Conservation (phyloP, 2,113 vertebrate genomes). For the Zeus faber region DNA sequence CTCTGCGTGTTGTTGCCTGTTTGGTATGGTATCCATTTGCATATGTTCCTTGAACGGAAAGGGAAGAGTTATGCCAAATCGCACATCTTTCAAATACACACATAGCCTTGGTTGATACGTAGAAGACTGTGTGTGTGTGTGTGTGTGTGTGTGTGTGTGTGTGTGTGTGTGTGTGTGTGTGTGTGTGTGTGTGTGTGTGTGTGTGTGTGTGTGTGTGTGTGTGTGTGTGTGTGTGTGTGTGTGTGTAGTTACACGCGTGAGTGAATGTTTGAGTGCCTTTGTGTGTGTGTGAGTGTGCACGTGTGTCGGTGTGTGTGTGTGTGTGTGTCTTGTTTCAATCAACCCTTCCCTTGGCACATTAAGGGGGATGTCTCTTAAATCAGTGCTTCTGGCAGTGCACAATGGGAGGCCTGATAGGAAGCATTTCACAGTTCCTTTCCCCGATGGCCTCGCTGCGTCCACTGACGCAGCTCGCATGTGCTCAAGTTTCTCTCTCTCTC, state of each 20-base stretch:
- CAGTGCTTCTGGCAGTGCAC: conserved; percentile 28
- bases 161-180: too few relatives aligned
- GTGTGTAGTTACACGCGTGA: neutral
- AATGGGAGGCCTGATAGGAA: conserved; percentile 37
- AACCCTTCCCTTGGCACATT: conserved; percentile 18
- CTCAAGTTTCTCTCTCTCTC: conserved; percentile 16
- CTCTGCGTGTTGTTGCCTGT: too few relatives aligned
- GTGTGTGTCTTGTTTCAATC: conserved; percentile 31
- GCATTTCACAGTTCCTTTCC: conserved; percentile 35
- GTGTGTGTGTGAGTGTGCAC: too few relatives aligned
- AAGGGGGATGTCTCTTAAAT: conserved; percentile 53
- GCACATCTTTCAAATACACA: too few relatives aligned
- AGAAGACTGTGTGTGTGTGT: too few relatives aligned
- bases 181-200: neutral
- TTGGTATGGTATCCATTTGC: too few relatives aligned
- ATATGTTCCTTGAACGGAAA: too few relatives aligned
- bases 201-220: neutral
- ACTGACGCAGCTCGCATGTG: conserved; percentile 42
- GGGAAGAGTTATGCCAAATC: too few relatives aligned
- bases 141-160: too few relatives aligned
- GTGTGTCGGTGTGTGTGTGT: too few relatives aligned
- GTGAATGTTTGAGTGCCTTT: conserved; percentile 12
- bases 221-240: conserved; percentile 3
- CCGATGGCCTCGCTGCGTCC: conserved; percentile 36
- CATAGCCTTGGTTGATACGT: too few relatives aligned